These are phyloP conservation scores for Pseudonaja textilis DNA, from an alignment of 2,113 vertebrate genomes.

Conservation along the genomic window DNA sequence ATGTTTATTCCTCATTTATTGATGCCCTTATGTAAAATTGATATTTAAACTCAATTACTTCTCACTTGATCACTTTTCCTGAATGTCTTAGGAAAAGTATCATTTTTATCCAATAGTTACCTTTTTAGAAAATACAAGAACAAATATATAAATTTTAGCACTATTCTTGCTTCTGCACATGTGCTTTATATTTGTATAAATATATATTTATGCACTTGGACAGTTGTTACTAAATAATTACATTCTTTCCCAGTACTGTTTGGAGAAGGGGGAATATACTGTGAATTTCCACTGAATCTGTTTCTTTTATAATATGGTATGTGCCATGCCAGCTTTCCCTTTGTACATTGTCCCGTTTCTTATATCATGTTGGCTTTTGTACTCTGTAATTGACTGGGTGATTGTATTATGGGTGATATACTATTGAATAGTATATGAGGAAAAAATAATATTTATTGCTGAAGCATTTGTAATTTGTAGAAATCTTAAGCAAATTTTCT, in stretches of 20 bases:
- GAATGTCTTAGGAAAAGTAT: neutral
- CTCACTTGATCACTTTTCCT: neutral
- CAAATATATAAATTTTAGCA: neutral
- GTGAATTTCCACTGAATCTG: neutral
- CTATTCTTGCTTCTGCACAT: neutral
- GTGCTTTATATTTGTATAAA: neutral
- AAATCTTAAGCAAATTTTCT: neutral
- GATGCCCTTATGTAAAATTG: neutral
- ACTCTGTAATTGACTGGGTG: neutral
- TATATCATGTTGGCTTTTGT: neutral
- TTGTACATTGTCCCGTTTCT: neutral
- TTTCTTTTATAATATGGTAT: neutral
- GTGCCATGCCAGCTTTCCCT: neutral
- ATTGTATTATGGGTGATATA: neutral
- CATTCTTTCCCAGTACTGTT: neutral
- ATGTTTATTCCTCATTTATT: neutral
- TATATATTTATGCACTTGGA: neutral
- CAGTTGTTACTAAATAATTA: neutral
- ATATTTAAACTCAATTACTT: neutral
- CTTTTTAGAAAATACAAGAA: neutral
- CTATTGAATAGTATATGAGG: neutral
- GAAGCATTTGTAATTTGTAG: neutral
- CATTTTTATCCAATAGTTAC: neutral
- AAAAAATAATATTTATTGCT: neutral
- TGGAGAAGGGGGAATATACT: neutral